phyloP scores from a whole-genome alignment of 2,113 vertebrate genomes.

The Poeciliopsis occidentalis region DNA sequence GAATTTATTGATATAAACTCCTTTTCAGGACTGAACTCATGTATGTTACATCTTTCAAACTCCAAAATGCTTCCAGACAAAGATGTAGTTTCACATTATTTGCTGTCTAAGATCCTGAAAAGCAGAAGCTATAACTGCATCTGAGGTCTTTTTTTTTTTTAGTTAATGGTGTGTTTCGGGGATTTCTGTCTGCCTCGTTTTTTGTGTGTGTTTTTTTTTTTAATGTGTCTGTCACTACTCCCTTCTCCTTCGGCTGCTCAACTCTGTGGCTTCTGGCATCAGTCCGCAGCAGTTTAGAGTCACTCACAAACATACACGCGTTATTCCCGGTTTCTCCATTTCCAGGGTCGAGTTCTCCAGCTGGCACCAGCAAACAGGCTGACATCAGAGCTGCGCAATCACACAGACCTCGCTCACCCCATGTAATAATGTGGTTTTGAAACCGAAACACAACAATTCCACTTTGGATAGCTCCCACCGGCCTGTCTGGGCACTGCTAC shows the following conservation, averaged over 20 bases:
- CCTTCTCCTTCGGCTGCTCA: slow-evolving; percentile 10
- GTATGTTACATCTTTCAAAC: slow-evolving; percentile 23
- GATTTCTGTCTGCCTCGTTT: slow-evolving; percentile 13
- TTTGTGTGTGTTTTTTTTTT: slow-evolving; percentile 14
- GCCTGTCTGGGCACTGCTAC: neutral
- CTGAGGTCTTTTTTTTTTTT: slow-evolving; percentile 46
- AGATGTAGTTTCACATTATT: slow-evolving; percentile 13
- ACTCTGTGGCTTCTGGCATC: slow-evolving; percentile 51
- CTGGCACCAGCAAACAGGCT: slow-evolving; percentile 49
- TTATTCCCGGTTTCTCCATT: slow-evolving; percentile 52
- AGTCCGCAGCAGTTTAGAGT: slow-evolving; percentile 44
- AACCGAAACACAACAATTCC: slow-evolving; percentile 38
- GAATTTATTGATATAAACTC: slow-evolving; percentile 27
- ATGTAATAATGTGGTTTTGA: slow-evolving; percentile 38
- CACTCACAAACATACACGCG: slow-evolving; percentile 45
- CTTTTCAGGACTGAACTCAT: slow-evolving; percentile 49
- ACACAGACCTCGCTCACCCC: slow-evolving; percentile 42
- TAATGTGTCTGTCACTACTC: slow-evolving; percentile 26
- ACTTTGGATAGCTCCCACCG: slow-evolving; percentile 35
- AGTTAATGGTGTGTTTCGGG: slow-evolving; percentile 22
- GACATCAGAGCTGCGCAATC: slow-evolving; percentile 58
- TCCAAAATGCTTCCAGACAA: slow-evolving; percentile 25
- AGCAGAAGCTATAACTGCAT: slow-evolving; percentile 40
- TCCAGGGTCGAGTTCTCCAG: slow-evolving; percentile 51
- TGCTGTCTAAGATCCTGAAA: slow-evolving; percentile 31